Evolutionary conservation across 2,797 vertebrate genomes (phyloP).

Genomic region (Margarornis squamiger): DNA sequence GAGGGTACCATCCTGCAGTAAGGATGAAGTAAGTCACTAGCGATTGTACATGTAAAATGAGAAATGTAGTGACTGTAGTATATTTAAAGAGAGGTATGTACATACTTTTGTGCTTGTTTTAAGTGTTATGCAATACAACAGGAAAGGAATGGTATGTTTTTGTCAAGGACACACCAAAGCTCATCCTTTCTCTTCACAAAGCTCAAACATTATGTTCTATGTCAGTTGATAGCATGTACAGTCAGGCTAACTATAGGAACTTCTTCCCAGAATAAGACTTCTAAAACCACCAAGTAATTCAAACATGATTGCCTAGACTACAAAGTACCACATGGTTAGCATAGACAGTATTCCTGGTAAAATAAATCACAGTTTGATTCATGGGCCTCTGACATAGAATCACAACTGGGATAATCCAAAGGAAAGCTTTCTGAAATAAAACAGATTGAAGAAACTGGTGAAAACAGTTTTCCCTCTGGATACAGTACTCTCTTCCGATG

Average conservation of each 20-base stretch:
- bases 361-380: not conserved
- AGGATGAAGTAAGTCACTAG: not conserved
- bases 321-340: not conserved
- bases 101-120: not conserved
- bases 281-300: not conserved
- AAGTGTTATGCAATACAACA: fast-evolving
- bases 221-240: not conserved
- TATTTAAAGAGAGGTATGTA: not conserved
- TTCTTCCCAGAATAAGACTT: not conserved
- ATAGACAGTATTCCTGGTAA: not conserved
- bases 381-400: not conserved
- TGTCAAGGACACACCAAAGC: not conserved
- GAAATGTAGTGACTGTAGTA: not conserved
- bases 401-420: fast-evolving
- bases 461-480: not conserved
- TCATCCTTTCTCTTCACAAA: not conserved
- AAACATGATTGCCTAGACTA: not conserved
- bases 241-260: not conserved
- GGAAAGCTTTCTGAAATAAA: not conserved
- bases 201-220: not conserved
- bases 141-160: not conserved
- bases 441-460: not conserved
- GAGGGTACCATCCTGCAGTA: not conserved
- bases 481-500: not conserved
- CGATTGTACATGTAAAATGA: not conserved